phyloP scores from a whole-genome alignment of 1,140 invertebrate species.

The Anastrepha obliqua region DNA sequence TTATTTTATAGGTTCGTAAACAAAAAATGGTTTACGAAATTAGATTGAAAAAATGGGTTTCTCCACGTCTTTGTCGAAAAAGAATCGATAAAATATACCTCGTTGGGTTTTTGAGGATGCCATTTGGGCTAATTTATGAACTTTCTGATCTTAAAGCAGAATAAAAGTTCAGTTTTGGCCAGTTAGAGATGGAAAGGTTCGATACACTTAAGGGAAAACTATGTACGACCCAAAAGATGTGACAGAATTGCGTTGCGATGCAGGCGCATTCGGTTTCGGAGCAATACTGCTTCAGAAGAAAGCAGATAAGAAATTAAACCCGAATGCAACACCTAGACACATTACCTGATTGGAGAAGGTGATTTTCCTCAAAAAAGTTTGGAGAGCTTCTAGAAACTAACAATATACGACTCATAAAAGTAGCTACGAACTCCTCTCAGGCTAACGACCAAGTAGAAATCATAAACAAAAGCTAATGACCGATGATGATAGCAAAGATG shows the following conservation, averaged over 20 bases:
- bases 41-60: conserved; percentile 58
- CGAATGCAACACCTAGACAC: conserved; percentile 46
- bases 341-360: conserved; percentile 64
- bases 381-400: conserved; percentile 53
- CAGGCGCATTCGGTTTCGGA: conserved; percentile 59
- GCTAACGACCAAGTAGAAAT: conserved; percentile 61
- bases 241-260: conserved; percentile 63
- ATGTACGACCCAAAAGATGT: conserved; percentile 58
- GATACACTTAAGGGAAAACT: conserved; percentile 59
- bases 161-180: conserved; percentile 59
- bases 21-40: conserved; percentile 57
- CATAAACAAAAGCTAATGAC: conserved; percentile 57
- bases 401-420: conserved; percentile 55
- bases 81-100: conserved; percentile 59
- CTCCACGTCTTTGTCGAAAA: conserved; percentile 59
- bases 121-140: conserved; percentile 62
- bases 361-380: conserved; percentile 65
- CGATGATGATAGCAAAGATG: conserved; percentile 58
- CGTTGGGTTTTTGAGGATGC: conserved; percentile 64
- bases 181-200: conserved; percentile 59
- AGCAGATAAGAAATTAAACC: neutral
- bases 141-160: conserved; percentile 63
- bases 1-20: conserved; percentile 54
- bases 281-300: conserved; percentile 58
- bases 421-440: conserved; percentile 56